phyloP scores from a whole-genome alignment of 2,797 vertebrate species.

The Serranus cabrilla region DNA sequence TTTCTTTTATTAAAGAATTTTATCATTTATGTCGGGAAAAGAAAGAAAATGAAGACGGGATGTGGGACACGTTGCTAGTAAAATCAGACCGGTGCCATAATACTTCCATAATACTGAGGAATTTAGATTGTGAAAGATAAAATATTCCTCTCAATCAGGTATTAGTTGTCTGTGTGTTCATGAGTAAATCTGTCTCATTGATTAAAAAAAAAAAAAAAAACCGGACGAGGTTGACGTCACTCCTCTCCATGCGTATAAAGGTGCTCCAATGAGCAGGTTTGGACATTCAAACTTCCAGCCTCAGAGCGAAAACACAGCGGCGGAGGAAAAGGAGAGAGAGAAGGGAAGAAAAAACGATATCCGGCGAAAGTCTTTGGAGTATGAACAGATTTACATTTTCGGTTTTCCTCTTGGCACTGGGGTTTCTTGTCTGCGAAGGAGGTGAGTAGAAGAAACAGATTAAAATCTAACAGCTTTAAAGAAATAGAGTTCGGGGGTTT shows the following conservation, averaged over 20 bases:
- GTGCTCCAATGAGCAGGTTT: accelerated
- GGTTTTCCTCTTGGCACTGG: slow-evolving; percentile 71
- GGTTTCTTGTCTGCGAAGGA: slow-evolving; percentile 72
- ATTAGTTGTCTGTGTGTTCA: not conserved
- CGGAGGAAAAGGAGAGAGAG: not conserved
- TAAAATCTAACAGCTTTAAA: not conserved
- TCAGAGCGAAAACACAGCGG: not conserved
- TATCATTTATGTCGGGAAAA: not conserved
- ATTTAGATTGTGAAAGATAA: slow-evolving; percentile 28
- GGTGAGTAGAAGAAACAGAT: slow-evolving; percentile 63
- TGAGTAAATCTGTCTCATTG: not conserved
- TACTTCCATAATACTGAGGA: not conserved
- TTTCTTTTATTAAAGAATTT: too few relatives aligned
- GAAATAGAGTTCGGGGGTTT: not conserved
- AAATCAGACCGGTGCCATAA: not conserved
- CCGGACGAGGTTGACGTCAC: too few relatives aligned
- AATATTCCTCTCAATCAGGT: not conserved
- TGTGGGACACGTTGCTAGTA: not conserved
- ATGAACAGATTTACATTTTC: slow-evolving; percentile 73
- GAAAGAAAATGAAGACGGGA: accelerated
- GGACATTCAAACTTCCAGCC: slow-evolving; percentile 21
- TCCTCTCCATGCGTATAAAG: not conserved
- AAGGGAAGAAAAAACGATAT: not conserved
- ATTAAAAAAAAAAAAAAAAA: too few relatives aligned
- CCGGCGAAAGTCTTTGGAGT: slow-evolving; percentile 55